Conservation (phyloP, 1,140 invertebrate genomes). For the Lepidotrigona ventralis region DNA sequence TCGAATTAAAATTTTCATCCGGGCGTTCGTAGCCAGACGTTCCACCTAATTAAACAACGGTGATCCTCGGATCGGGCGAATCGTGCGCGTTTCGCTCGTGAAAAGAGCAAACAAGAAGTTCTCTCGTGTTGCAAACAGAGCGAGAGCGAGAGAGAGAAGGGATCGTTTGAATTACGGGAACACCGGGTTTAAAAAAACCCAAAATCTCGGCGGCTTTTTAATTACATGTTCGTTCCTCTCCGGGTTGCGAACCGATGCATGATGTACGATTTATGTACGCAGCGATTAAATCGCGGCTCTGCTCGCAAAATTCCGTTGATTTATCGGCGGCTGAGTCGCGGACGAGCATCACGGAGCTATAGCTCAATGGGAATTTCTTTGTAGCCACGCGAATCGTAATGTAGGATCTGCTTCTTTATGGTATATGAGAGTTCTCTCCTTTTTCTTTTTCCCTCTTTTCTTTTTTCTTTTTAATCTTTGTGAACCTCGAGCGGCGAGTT, state of each 20-base stretch:
- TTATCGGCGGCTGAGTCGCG: slow-evolving; percentile 7
- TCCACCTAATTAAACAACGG: slow-evolving; percentile 13
- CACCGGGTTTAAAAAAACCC: not conserved
- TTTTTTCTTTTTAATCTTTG: not conserved
- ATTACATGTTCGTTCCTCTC: not conserved
- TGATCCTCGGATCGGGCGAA: not conserved
- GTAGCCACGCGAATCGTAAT: not conserved
- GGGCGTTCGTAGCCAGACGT: not conserved
- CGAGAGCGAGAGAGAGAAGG: not conserved
- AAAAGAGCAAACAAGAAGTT: not conserved
- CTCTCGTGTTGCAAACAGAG: not conserved
- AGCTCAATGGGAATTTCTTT: not conserved
- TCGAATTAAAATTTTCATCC: slow-evolving; percentile 24
- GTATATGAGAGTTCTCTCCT: too few species aligned
- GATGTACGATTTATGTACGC: slow-evolving; percentile 16
- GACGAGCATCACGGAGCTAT: too few species aligned
- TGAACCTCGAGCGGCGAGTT: not conserved
- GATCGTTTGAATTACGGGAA: not conserved
- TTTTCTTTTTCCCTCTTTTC: too few species aligned
- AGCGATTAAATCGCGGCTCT: slow-evolving; percentile 2
- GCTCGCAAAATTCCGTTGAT: slow-evolving; percentile 28
- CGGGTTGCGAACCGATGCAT: slow-evolving; percentile 14
- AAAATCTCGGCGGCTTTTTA: slow-evolving; percentile 29
- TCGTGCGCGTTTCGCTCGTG: not conserved
- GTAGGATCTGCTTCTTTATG: not conserved